Evolutionary conservation across 2,888 invertebrate genomes (phyloP), one percentile per base, ranked within the genome.

Genomic region (Tetragnatha montana): DNA sequence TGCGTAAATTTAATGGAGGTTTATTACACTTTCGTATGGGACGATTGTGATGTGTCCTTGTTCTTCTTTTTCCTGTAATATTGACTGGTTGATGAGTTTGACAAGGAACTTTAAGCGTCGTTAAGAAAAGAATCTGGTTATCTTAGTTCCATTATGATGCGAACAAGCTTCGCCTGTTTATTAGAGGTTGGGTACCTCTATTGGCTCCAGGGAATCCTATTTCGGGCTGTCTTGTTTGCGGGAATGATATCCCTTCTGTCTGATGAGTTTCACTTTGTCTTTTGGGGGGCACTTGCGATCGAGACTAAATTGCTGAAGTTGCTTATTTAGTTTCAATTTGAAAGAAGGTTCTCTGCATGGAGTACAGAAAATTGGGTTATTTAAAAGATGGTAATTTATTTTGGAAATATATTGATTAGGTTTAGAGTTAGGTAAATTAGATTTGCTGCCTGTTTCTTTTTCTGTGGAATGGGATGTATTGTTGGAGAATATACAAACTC

Each of bases 1-100:
- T 80, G 80, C 68, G 68, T 80, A 80, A 80, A 80, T 80, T 80
- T 80, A 80, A 80, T 80, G 35, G 80, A 68, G 68, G 68, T 80
- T 80, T 80, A 80, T 80, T 68, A 35, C 80, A 35, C 68, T 17
- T n/a, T 10, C 51, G 22, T 60, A 10, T 60, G 14, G 8, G 60
- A 17, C 60, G 60, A 6, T 60, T 12, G 35, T 14, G 74, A 6
- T 0, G 74, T 22, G 21, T 74, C 35, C 35, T 74, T 35, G 74
- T 74, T 74, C 21, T 70, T 74, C 73, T 10, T 73, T 73, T 74
- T 74, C 35, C 4, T 22, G 35, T 21, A 74, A 74, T 35, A 74
- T 74, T 74, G 35, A 74, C 74, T 17, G 10, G 22, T 12, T 74
- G 22, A 74, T 22, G 74, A 14, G 74, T 22, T 35, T 35, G 17